Conservation (phyloP, 2,113 vertebrate genomes). For the Paratilapia polleni region DNA sequence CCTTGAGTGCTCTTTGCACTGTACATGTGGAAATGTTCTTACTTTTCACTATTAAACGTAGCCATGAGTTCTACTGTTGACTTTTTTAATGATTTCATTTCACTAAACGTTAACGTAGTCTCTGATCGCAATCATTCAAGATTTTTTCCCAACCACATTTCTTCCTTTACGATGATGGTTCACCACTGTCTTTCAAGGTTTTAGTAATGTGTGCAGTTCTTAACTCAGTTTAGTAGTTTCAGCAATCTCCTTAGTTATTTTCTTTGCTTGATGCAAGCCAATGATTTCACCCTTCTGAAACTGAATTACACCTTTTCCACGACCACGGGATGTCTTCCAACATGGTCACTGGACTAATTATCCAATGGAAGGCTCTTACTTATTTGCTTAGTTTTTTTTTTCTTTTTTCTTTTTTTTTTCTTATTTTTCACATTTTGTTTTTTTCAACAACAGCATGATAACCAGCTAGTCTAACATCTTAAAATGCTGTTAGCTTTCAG, state of each 20-base stretch:
- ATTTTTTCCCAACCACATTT: background rate
- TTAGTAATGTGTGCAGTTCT: too few relatives aligned
- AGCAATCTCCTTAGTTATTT: background rate
- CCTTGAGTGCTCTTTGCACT: too few relatives aligned
- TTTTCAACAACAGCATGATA: too few relatives aligned
- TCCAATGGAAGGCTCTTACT: background rate
- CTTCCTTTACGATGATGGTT: too few relatives aligned
- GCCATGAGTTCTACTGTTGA: background rate
- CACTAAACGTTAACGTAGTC: too few relatives aligned
- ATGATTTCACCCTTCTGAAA: background rate
- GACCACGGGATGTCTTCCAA: background rate
- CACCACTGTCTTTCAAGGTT: too few relatives aligned
- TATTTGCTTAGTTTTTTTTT: background rate
- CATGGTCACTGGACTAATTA: background rate
- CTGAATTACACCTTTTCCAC: background rate
- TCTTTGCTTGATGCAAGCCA: background rate
- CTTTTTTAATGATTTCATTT: background rate
- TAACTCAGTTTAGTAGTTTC: background rate
- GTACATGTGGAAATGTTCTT: too few relatives aligned
- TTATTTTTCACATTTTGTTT: background rate
- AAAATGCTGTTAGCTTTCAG: conserved; percentile 1
- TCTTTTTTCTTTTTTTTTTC: background rate
- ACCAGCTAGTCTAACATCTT: background rate
- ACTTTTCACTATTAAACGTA: background rate
- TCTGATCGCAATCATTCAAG: too few relatives aligned